A percentile compares a stretch with the other conserved stretches of the same genome.
Conservation (phyloP, 2,888 invertebrate species). For the Ichneumon xanthorius region DNA sequence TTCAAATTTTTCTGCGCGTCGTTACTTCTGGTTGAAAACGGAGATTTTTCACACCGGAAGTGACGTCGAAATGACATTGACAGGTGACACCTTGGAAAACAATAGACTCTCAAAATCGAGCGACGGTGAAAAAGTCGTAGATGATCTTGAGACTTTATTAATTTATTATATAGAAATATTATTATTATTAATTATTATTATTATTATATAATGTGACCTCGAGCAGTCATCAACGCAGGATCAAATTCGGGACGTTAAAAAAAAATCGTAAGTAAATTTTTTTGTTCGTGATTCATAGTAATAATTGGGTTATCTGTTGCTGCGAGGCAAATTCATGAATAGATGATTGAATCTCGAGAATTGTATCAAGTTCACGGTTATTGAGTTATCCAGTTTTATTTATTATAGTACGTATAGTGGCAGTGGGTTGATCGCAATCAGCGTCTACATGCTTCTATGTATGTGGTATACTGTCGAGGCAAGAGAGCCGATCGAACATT, state of each 20-base stretch:
- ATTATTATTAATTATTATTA: no score
- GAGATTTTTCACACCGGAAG: no score
- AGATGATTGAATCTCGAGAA: slow-evolving; percentile 31
- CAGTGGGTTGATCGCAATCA: slow-evolving; percentile 36
- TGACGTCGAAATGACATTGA: no score
- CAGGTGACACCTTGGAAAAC: no score
- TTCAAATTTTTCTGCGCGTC: no score
- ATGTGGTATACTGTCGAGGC: slow-evolving; percentile 2
- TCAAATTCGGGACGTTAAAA: background rate
- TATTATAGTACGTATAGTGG: background rate
- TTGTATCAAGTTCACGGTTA: slow-evolving; percentile 63
- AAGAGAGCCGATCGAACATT: slow-evolving; percentile 32
- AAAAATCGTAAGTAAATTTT: background rate
- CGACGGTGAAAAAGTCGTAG: no score
- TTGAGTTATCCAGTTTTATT: slow-evolving; percentile 43
- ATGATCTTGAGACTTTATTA: no score
- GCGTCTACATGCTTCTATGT: background rate
- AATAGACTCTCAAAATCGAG: no score
- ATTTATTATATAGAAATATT: no score
- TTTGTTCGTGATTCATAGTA: background rate
- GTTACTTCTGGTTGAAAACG: no score
- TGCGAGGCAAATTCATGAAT: slow-evolving; percentile 38
- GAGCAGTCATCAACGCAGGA: background rate
- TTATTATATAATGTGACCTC: background rate
- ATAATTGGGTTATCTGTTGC: slow-evolving; percentile 37